Evolutionary conservation across 2,113 vertebrate genomes (phyloP), one percentile per base, ranked within the genome.

Genomic region (Poicephalus gulielmi): DNA sequence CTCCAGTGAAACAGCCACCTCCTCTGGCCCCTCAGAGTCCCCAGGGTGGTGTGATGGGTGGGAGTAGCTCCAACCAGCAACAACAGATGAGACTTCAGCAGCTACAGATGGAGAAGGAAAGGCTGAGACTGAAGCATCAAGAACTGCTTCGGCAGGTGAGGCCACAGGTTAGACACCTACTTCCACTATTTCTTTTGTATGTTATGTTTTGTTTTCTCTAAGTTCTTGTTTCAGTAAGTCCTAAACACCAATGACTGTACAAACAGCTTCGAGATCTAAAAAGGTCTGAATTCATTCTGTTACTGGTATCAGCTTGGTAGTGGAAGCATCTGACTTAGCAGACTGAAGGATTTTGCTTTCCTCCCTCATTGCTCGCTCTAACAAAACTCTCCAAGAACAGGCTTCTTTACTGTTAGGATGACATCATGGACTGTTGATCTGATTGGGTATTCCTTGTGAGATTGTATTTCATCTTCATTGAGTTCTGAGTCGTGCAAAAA

Each of bases 81-180:
- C 98, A 99, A 76, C 99, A 99, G 98, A 98, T 99, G 98, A 98
- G 99, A 67, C 98, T 99, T 86, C 99, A 99, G 94, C 99, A 99
- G 93, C 98, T 99, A 82, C 99, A 99, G 98, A 98, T 99, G 92
- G 99, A 99, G 96, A 99, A 99, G 90, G 99, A 99, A 87, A 97
- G 99, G 57, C 98, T 99, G 91, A 97, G 99, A 76, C 97, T 99
- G 96, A 99, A 99, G 96, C 99, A 99, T 89, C 99, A 99, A 98
- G 99, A 99, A 97, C 98, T 99, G 97, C 99, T 99, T 50, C 99
- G 99, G 97, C 99, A 99, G 98, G 98, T 98, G 98, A 99, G 99
- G 98, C 99, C 99, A 92, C 99, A 99, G 99, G 99, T 99, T 97
- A 98, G 98, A 98, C 95, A 96, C 95, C 88, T 82, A 97, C 94